Base-by-base conservation (phyloP, 2,113 vertebrate genomes). In the Malurus elegans region DNA sequence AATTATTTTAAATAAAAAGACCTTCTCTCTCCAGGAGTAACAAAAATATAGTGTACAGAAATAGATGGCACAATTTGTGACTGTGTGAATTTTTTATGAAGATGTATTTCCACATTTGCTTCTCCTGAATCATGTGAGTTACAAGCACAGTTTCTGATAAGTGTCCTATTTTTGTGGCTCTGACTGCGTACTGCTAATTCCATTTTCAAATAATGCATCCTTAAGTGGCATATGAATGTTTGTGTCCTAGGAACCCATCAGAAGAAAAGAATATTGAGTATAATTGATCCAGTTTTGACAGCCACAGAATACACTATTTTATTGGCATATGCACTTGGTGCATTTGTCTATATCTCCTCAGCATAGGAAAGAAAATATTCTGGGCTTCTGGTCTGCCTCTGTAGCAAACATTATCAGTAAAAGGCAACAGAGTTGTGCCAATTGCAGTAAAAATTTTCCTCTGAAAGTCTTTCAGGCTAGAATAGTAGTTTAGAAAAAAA, bases 81-180 rank as follows among this genome's bases (percentile, higher is more conserved):
- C 78, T 86, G 21, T 56, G 94, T 96, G 93, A 96, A 94, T 96
- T 90, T 96, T 97, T 97, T 95, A 96, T 95, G 92, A 95, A 95
- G 90, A 92, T 86, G 23, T 71, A 95, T 90, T 96, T 95, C 82
- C 60, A 90, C 88, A 83, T 89, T 96, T 92, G 66, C 62, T 94
- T 90, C 51, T 96, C 65, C 78, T 47, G 76, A 50, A 88, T 92
- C 94, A 95, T 90, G 82, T 80, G 85, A 93, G 60, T 90, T 96
- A 93, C 65, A 94, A 94, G 72, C 60, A 84, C 50, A 67, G 79
- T 79, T 91, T 94, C 90, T 95, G 60, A 53, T 71, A 80, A 92
- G 67, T 53, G 74, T 48, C 85, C 64, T 93, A 78, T 92, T 92
- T 96, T 95, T 79, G 78, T 76, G 90, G 24, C 58, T 90, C 67